A percentile compares a stretch with the other conserved stretches of the same genome.
phyloP scores from a whole-genome alignment of 2,113 vertebrate species.

The Rousettus leschenaultii region DNA sequence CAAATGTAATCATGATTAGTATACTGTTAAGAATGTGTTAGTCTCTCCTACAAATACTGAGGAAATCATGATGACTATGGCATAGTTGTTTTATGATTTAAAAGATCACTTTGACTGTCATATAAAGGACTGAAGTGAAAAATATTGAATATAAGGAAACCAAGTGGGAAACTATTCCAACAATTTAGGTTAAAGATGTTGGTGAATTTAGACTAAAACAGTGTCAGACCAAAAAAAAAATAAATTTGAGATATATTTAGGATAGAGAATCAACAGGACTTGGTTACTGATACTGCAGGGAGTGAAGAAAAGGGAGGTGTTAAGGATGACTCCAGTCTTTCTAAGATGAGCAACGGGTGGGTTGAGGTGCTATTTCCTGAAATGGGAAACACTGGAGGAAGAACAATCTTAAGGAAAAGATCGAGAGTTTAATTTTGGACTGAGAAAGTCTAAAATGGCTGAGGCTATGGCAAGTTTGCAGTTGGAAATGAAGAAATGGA shows the following conservation, averaged over 20 bases:
- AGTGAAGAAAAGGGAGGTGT: background rate
- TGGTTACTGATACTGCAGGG: background rate
- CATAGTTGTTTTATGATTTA: background rate
- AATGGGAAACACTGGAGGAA: background rate
- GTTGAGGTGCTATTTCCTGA: slow-evolving; percentile 36
- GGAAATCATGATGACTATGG: background rate
- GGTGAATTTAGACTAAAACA: slow-evolving; percentile 15
- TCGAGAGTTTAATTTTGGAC: slow-evolving; percentile 19
- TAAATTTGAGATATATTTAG: background rate
- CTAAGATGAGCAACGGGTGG: slow-evolving; percentile 23
- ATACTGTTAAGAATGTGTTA: background rate
- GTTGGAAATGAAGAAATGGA: background rate
- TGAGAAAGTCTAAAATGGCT: background rate
- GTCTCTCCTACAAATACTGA: background rate
- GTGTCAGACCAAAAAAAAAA: slow-evolving; percentile 10
- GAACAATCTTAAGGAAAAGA: background rate
- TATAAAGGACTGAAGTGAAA: background rate
- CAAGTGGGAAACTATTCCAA: background rate
- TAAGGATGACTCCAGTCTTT: background rate
- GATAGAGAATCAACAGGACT: background rate
- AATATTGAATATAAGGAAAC: background rate
- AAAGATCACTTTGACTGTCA: background rate
- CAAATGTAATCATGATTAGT: background rate
- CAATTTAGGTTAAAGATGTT: slow-evolving; percentile 14
- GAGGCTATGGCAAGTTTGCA: background rate